Base-by-base conservation (phyloP, 2,113 vertebrate genomes). In the Drymodes brunneopygia region DNA sequence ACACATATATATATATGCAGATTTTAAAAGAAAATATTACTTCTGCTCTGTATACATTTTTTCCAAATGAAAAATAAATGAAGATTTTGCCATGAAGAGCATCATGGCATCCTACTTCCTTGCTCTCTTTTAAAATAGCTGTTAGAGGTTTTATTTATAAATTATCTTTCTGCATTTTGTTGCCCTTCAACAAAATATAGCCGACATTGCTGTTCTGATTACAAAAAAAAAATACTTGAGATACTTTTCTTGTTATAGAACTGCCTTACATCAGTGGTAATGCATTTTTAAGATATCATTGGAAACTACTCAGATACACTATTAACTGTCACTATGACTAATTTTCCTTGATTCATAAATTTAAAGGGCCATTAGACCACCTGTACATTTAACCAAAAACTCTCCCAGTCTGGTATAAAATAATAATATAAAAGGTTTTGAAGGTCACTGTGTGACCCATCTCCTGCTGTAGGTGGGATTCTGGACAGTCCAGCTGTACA, bases 81-180 rank as follows among this genome's bases (percentile, higher is more conserved):
- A 79, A 80, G 25, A 24, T 75, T 90, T 64, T 53, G 19, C 53
- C 2, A 1, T 15, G 11, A 57, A 66, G 29, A 84, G 21, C 45
- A 47, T 48, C 4, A 5, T 17, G 35, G 9, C 24, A 62, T 70
- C 48, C 62, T 50, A 15, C 15, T 90, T 85, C 38, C 35, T 70
- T 50, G 24, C 10, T 65, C 45, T 69, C 45, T 42, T 48, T 13
- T 69, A 65, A 94, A 87, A 85, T 11, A 85, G 35, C 81, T 48
- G 65, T 35, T 56, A 28, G 44, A 64, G 11, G 64, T 28, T 85
- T 85, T 66, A 78, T 87, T 89, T 87, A 61, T 75, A 91, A 94
- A 60, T 51, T 2, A 44, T 56, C 81, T 72, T 84, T 40, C 48
- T 72, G 71, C 22, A 20, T 88, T 95, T 75, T 88, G 54, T 73